Evolutionary conservation across 2,797 vertebrate species (phyloP).

Genomic region (Xiphorhynchus erythropygius): DNA sequence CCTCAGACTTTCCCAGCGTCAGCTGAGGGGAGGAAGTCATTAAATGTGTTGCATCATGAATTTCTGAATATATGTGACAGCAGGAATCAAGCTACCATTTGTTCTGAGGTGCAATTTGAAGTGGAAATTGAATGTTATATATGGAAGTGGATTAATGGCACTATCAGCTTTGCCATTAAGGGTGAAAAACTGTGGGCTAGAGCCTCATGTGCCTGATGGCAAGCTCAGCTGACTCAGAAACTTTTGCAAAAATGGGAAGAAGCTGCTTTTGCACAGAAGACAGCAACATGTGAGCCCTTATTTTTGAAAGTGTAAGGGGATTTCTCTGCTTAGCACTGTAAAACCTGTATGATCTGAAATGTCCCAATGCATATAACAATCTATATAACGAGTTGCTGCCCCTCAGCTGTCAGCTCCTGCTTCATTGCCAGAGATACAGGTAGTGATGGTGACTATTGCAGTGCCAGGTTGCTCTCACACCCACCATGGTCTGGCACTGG

Average conservation of each 20-base stretch:
- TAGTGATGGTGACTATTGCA: accelerated
- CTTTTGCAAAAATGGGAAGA: not conserved
- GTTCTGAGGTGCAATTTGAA: not conserved
- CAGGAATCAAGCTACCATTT: not conserved
- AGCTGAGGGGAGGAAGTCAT: not conserved
- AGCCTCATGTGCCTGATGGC: not conserved
- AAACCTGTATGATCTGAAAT: not conserved
- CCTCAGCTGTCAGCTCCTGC: not conserved
- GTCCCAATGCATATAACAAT: not conserved
- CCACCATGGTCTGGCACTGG: accelerated
- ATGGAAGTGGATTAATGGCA: slow-evolving; percentile 42
- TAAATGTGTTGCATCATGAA: not conserved
- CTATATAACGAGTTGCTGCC: not conserved
- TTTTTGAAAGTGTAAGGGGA: not conserved
- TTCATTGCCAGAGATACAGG: not conserved
- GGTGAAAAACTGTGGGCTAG: not conserved
- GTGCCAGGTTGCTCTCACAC: not conserved
- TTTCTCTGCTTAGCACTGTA: not conserved
- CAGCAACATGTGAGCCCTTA: not conserved
- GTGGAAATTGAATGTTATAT: not conserved
- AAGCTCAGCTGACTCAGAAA: not conserved
- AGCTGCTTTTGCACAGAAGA: not conserved
- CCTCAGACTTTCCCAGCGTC: not conserved
- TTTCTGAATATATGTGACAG: not conserved
- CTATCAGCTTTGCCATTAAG: slow-evolving; percentile 27